These are phyloP conservation scores for Helicorthomorpha holstii DNA, from an alignment of 1,140 invertebrate species.

Conservation along the genomic window DNA sequence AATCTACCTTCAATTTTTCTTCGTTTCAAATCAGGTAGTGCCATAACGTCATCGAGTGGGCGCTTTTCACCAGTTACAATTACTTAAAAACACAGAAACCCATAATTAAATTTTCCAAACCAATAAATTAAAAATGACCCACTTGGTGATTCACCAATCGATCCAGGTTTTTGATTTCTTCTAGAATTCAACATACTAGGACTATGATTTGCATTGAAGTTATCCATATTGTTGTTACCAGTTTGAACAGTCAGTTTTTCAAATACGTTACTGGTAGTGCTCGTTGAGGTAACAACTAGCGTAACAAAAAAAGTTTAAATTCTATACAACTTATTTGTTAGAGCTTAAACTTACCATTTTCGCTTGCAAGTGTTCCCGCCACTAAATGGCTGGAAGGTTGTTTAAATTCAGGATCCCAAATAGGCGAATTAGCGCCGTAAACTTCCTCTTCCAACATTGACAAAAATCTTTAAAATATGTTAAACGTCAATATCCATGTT, in stretches of 20 bases:
- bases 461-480: slow-evolving; percentile 47
- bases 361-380: slow-evolving; percentile 23
- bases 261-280: slow-evolving; percentile 22
- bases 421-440: slow-evolving; percentile 65
- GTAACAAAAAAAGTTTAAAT: not conserved
- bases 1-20: slow-evolving; percentile 19
- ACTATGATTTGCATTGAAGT: slow-evolving; percentile 46
- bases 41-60: slow-evolving; percentile 10
- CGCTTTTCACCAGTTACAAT: slow-evolving; percentile 13
- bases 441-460: slow-evolving; percentile 73
- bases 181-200: slow-evolving; percentile 25
- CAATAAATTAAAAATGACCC: not conserved
- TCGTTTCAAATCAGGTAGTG: slow-evolving; percentile 15
- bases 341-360: slow-evolving; percentile 10
- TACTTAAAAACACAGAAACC: slow-evolving; percentile 5
- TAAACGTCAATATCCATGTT: not conserved
- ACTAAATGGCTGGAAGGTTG: slow-evolving; percentile 42
- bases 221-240: slow-evolving; percentile 25
- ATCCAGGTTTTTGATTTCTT: not conserved
- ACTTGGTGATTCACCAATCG: slow-evolving; percentile 2
- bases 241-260: slow-evolving; percentile 37
- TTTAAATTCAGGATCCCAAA: slow-evolving; percentile 83
- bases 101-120: not conserved
- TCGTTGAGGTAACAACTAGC: slow-evolving; percentile 10
- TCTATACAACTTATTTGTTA: not conserved